Base-by-base conservation (phyloP, 2,888 invertebrate genomes). In the Oconnorella tubifera region DNA sequence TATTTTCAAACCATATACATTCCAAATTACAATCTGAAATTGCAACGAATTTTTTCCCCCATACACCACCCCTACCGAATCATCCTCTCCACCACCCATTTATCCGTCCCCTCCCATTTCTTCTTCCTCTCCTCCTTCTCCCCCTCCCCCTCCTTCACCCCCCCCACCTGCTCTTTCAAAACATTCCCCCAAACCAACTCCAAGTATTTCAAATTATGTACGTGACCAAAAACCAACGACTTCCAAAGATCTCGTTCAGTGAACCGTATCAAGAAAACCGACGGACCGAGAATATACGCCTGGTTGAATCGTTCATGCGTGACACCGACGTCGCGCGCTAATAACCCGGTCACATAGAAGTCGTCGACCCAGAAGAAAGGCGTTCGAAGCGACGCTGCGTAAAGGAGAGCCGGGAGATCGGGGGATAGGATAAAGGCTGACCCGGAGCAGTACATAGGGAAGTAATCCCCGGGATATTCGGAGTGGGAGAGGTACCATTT, bases 281-380 rank as follows among this genome's bases (percentile, higher is more conserved):
- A 69, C 3, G 75, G 74, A 55, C 77, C 75, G 2, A 80, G 70
- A 32, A 74, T 69, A 68, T 80, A 80, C 33, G 74, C 74, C 6
- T 73, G 68, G 72, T 80, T 80, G 56, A 76, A 73, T 29, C 75
- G 71, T 57, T 69, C 69, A 57, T 78, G 77, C 51, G 70, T 68
- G 14, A 77, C 68, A 6, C 73, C 73, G n/a, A 78, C 65, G 28
- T 71, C 72, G 53, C 74, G 70, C 0, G 78, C 76, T n/a, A 93
- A 81, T 58, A 91, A 84, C 1, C 94, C 94, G 0, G 93, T 94
- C 0, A 94, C 83, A 78, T 88, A 89, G 55, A 90, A 88, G 78
- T 95, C 94, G 77, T 95, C 94, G 66, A 95, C 92, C 93, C 94
- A 95, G 82, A 95, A 93, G 74, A 88, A 90, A 25, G 85, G 83